Evolutionary conservation across 2,113 vertebrate species (phyloP), one percentile per base, ranked within the genome.

Genomic region (Solenodon paradoxus): DNA sequence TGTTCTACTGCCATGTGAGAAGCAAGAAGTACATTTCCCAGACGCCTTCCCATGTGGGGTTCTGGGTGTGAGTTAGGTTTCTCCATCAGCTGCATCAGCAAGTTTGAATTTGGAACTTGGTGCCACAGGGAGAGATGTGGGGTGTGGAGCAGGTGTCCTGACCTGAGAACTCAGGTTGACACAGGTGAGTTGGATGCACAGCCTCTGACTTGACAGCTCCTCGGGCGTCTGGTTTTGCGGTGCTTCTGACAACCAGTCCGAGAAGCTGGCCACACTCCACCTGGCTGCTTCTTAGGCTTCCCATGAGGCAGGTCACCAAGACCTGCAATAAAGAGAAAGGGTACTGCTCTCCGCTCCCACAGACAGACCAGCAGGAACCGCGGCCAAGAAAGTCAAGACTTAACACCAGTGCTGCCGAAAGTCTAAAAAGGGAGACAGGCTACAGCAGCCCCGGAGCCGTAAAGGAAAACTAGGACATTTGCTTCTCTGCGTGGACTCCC

Each of bases 131-230:
- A 20, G 40, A 72, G 24, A 11, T 47, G 19, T 20, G 57, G 64
- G 55, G 28, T 3, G 1, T 1, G 24, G 66, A 38, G 5, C 26
- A 1, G n/a, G n/a, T n/a, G n/a, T n/a, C n/a, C n/a, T n/a, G n/a
- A n/a, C n/a, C n/a, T n/a, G n/a, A n/a, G n/a, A n/a, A n/a, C 68
- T 55, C 40, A 59, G 5, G 6, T 6, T 4, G 28, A 5, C 8
- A 45, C 32, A 4, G 32, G 15, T 24, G 28, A 0, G 57, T 30
- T 22, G 8, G 32, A n/a, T n/a, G 4, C 26, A 35, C 5, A 6
- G n/a, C 19, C 42, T 59, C 35, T 47, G 63, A 49, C 20, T 7
- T 13, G 7, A 26, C 6, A 38, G 28, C 11, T 24, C n/a, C 1
- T 1, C 3, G 17, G 24, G 38, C 49, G n/a, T 38, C 4, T n/a